These are phyloP conservation scores for Lutraria rhynchaena DNA, from an alignment of 1,140 invertebrate genomes.

Conservation along the genomic window DNA sequence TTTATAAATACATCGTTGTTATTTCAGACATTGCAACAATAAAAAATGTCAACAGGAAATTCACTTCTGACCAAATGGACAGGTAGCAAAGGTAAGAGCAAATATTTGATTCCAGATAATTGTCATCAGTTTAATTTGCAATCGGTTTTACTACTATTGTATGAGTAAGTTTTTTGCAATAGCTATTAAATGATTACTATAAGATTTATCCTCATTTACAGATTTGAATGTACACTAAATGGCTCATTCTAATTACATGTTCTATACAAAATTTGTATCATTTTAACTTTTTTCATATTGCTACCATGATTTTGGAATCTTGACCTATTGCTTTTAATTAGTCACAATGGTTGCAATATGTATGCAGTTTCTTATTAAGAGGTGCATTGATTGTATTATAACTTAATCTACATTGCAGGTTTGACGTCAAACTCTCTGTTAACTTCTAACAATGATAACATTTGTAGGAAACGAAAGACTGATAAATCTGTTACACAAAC, in stretches of 20 bases:
- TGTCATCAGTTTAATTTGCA: no score
- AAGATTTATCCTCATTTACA: no score
- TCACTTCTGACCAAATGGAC: constrained; percentile 22
- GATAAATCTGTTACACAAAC: background rate
- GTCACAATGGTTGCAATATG: background rate
- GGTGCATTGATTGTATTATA: background rate
- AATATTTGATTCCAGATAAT: no score
- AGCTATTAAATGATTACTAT: background rate
- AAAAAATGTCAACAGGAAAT: constrained; percentile 19
- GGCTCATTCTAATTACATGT: no score
- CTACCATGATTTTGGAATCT: background rate
- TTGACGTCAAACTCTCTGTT: background rate
- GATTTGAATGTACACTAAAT: no score
- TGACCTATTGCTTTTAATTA: background rate
- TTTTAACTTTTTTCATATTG: no score
- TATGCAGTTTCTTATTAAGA: background rate
- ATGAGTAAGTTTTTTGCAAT: background rate
- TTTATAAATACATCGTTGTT: no score
- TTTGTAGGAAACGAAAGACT: background rate
- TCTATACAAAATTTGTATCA: no score
- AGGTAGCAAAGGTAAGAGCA: constrained; percentile 17
- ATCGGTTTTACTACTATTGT: no score
- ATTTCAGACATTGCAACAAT: background rate
- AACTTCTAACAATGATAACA: background rate
- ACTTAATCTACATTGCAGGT: background rate